Conservation (phyloP, 2,797 vertebrate genomes). For the Cirrhinus molitorella region DNA sequence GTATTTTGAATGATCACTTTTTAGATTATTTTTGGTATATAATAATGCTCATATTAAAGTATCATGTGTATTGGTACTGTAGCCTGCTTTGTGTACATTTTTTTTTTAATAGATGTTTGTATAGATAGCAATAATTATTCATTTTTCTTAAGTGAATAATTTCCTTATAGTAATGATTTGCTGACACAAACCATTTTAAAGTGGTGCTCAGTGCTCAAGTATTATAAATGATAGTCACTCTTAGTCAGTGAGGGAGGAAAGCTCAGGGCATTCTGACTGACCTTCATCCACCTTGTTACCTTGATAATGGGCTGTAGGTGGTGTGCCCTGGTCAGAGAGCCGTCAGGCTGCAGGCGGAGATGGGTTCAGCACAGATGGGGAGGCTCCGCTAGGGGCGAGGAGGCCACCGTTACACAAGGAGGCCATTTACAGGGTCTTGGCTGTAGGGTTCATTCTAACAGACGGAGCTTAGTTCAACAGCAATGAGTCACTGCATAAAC, state of each 20-base stretch:
- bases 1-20: too few relatives aligned
- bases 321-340: constrained; percentile 41
- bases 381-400: constrained; percentile 36
- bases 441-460: constrained; percentile 39
- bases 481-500: constrained; percentile 43
- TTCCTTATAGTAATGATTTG: constrained; percentile 3
- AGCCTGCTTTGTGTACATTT: too few relatives aligned
- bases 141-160: not conserved
- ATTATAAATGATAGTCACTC: not conserved
- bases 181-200: not conserved
- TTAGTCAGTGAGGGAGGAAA: not conserved
- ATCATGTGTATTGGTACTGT: too few relatives aligned
- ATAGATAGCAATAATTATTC: too few relatives aligned
- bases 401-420: constrained; percentile 27
- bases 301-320: constrained; percentile 4
- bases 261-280: constrained; percentile 5
- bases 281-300: constrained; percentile 29
- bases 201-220: not conserved
- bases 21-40: too few relatives aligned
- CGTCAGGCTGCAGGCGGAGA: constrained; percentile 42
- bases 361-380: constrained; percentile 51
- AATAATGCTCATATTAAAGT: too few relatives aligned
- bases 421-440: constrained; percentile 46
- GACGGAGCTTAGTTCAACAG: constrained; percentile 48
- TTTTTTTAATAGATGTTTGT: too few relatives aligned